Base-by-base conservation (phyloP, 2,113 vertebrate species). In the Chaetorhynchus papuensis region DNA sequence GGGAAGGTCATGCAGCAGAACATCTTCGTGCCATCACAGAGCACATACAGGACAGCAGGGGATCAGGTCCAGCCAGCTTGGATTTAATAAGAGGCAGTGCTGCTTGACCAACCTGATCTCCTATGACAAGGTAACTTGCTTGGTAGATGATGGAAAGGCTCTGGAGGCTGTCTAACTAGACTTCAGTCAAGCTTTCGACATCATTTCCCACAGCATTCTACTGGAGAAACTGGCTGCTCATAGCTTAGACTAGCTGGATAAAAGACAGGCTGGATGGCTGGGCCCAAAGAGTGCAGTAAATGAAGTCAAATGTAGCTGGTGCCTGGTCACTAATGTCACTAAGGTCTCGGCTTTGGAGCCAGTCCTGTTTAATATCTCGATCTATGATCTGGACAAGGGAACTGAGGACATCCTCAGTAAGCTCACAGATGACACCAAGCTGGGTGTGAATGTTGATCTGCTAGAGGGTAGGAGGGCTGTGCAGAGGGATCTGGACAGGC, bases 401-500 rank as follows among this genome's bases (percentile, higher is more conserved):
- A 56, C 23, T 15, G 9, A 64, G 35, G 21, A 17, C 13, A 9
- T 19, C 35, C 22, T 57, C 31, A 49, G 15, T 9, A 71, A 71
- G 20, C 26, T 64, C 57, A 24, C 9, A 39, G 37, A 37, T 0
- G 1, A 44, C 71, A 50, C 18, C 9, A 47, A 44, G 18, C 0
- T 56, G 18, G 28, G 41, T 4, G 2, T 16, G 27, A 42, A 6
- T 28, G 23, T 5, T 23, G 35, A 14, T 31, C 15, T 37, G 7
- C 33, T 37, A 13, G 27, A 78, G 27, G 18, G 42, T 9, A 31
- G 47, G 30, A 70, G 57, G 33, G 19, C 2, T 57, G 50, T 64
- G 35, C 42, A 64, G 33, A 64, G 13, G 56, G 27, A 57, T 50
- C 27, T 64, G 50, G 41, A 50, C 28, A 64, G 64, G 27, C 16